phyloP scores from a whole-genome alignment of 2,113 vertebrate genomes.

The Apistogramma diplotaenia region DNA sequence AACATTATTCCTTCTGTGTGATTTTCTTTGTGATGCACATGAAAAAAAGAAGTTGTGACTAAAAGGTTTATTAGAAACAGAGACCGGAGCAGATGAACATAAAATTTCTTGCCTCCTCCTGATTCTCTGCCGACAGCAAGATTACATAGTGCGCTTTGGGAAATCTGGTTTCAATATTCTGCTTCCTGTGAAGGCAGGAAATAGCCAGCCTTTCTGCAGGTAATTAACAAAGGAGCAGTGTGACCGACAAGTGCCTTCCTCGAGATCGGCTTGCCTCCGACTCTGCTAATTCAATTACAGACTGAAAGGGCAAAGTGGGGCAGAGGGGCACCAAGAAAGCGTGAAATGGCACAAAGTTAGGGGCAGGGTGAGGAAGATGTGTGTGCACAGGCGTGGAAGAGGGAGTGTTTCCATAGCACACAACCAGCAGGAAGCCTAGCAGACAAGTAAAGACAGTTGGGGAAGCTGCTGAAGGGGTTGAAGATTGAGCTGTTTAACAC shows the following conservation, averaged over 20 bases:
- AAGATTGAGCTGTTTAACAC: slow-evolving; percentile 17
- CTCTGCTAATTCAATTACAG: slow-evolving; percentile 63
- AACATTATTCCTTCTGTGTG: background rate
- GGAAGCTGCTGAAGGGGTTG: slow-evolving; percentile 23
- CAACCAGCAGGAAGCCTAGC: slow-evolving; percentile 19
- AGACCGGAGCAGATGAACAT: background rate
- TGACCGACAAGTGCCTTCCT: slow-evolving; percentile 48
- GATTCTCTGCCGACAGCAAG: slow-evolving; percentile 31
- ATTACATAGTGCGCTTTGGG: slow-evolving; percentile 37
- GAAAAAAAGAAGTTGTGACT: background rate
- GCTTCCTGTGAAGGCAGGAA: slow-evolving; percentile 85
- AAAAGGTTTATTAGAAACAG: background rate
- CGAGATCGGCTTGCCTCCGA: slow-evolving; percentile 43
- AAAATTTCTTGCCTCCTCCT: slow-evolving; percentile 14
- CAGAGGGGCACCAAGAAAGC: slow-evolving; percentile 10
- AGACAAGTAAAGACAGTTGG: slow-evolving; percentile 33
- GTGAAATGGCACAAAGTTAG: slow-evolving; percentile 39
- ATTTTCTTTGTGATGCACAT: background rate
- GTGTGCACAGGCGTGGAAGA: slow-evolving; percentile 35
- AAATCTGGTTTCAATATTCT: slow-evolving; percentile 86
- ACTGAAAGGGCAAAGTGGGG: slow-evolving; percentile 14
- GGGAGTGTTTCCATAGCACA: slow-evolving; percentile 11
- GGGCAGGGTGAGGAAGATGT: slow-evolving; percentile 9
- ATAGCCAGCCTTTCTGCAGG: slow-evolving; percentile 78
- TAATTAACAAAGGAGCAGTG: slow-evolving; percentile 80